Evolutionary conservation across 2,797 vertebrate species (phyloP), one percentile per base, ranked within the genome.

Genomic region (Synanceia verrucosa): DNA sequence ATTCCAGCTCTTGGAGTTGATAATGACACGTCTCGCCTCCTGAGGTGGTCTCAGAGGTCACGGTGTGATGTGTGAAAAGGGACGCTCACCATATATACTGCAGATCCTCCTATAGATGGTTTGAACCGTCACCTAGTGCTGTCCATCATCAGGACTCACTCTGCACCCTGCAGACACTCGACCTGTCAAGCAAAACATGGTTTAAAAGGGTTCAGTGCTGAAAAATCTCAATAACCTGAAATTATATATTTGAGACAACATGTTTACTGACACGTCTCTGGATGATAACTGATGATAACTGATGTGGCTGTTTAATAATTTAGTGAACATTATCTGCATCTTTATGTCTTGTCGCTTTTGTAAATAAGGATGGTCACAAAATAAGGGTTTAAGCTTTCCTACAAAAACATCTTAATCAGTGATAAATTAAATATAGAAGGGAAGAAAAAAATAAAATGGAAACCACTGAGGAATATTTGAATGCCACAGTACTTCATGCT

Each of bases 81-180:
- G 46, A 37, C 62, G 76, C 56, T 86, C 67, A 79, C 51, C 73
- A 65, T 71, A 73, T 57, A 79, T 67, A 85, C 68, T 79, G 74
- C 50, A 71, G 36, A 58, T 51, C 26, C 18, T 29, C 21, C n/a
- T n/a, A n/a, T n/a, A n/a, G n/a, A n/a, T n/a, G n/a, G 50, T 50
- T 23, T 62, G 28, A 81, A 63, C 61, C 37, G 23, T 72, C 41
- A 44, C 37, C 44, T 41, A 18, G 51, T 41, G 53, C 48, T 56
- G 41, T 47, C 52, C 18, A 37, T 60, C 47, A 51, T 67, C 31
- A 9, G 37, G 0, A 2, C n/a, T 71, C 44, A 13, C 10, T 1
- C 28, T 34, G 29, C 14, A 50, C 6, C 21, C 23, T 37, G 5
- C 2, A 65, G 10, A 53, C 19, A 2, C 37, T 43, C 7, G 2